phyloP scores from a whole-genome alignment of 2,888 invertebrate species.

The Agapostemon virescens region DNA sequence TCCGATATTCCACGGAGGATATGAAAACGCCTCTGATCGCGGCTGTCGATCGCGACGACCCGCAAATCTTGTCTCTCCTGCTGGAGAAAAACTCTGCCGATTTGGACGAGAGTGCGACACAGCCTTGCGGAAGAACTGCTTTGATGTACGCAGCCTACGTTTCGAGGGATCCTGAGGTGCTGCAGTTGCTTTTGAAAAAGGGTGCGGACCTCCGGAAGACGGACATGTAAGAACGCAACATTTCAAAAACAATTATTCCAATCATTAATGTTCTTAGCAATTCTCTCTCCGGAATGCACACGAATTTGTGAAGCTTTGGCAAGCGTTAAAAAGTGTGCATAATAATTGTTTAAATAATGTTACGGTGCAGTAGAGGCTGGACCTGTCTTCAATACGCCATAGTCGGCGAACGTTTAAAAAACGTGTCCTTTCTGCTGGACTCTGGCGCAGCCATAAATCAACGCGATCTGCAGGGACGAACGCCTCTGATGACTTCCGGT shows the following conservation, averaged over 20 bases:
- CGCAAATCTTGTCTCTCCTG: constrained; percentile 57
- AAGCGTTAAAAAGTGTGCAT: no score
- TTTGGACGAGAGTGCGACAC: constrained; percentile 58
- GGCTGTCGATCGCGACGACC: constrained; percentile 65
- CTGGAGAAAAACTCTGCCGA: constrained; percentile 59
- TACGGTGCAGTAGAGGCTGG: constrained; percentile 63
- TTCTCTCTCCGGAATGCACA: no score
- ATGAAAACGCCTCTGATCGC: constrained; percentile 63
- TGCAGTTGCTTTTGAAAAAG: constrained; percentile 60
- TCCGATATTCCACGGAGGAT: constrained; percentile 61
- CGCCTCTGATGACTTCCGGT: constrained; percentile 68
- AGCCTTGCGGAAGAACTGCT: constrained; percentile 63
- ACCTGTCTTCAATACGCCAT: constrained; percentile 66
- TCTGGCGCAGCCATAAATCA: constrained; percentile 46
- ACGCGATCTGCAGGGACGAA: constrained; percentile 59
- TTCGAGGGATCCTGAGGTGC: constrained; percentile 58
- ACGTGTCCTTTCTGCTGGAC: constrained; percentile 60
- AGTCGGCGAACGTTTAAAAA: constrained; percentile 58
- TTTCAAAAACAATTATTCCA: not conserved
- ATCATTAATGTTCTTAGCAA: no score
- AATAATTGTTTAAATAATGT: not conserved
- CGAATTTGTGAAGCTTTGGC: no score
- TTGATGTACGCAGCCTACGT: constrained; percentile 67
- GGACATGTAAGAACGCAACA: constrained; percentile 58
- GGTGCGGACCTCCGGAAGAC: constrained; percentile 57